A percentile compares a stretch with the other conserved stretches of the same genome.
phyloP scores from a whole-genome alignment of 2,113 vertebrate species.

The Ornithorhynchus anatinus region DNA sequence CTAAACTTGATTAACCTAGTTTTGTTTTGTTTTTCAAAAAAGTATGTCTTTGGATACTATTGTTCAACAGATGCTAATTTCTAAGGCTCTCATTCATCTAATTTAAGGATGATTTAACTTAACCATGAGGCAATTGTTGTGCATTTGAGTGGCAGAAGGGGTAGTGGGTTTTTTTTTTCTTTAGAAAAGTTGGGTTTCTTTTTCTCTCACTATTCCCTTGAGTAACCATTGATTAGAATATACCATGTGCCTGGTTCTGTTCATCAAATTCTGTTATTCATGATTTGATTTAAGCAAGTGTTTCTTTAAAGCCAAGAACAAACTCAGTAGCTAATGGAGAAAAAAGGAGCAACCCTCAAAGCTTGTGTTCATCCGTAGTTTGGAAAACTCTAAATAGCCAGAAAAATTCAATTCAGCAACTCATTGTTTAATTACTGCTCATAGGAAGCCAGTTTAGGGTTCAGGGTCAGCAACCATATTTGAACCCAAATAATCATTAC shows the following conservation, averaged over 20 bases:
- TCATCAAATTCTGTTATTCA: not conserved
- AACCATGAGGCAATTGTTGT: not conserved
- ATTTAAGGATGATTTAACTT: not conserved
- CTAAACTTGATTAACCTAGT: not conserved
- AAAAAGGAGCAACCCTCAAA: not conserved
- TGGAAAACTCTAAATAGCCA: not conserved
- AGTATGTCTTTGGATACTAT: not conserved
- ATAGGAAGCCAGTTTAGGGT: not conserved
- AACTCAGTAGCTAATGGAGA: not conserved
- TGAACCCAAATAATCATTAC: too few relatives aligned
- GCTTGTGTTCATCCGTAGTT: not conserved
- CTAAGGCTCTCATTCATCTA: not conserved
- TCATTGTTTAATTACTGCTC: not conserved
- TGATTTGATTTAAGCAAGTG: not conserved
- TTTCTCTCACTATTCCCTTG: not conserved
- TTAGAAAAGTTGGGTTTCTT: not conserved
- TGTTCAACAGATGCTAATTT: constrained; percentile 14
- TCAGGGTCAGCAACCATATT: too few relatives aligned
- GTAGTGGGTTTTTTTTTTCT: not conserved
- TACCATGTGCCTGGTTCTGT: not conserved
- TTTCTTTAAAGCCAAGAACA: not conserved
- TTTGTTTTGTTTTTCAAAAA: not conserved
- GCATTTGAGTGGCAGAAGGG: not conserved
- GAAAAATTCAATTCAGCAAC: not conserved
- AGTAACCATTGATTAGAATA: not conserved